Conservation (phyloP, 2,113 vertebrate genomes). For the Thalassarche chlororhynchos region DNA sequence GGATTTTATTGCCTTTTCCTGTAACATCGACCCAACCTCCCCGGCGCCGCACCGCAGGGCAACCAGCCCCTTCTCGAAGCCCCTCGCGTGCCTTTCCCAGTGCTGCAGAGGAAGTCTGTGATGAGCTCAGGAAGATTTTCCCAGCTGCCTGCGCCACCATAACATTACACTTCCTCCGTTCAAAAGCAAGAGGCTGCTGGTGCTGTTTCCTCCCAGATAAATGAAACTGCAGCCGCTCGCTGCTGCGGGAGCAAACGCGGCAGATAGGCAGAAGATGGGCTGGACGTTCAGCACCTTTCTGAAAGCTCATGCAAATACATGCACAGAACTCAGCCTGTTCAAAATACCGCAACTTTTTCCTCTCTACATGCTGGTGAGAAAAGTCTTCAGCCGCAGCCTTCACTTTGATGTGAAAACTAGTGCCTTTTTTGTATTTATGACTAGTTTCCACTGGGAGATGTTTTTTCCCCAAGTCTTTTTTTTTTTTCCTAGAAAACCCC, state of each 20-base stretch:
- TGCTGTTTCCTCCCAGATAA: not conserved
- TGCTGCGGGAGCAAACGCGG: not conserved
- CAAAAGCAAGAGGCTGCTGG: slow-evolving; percentile 15
- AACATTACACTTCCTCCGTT: slow-evolving; percentile 10
- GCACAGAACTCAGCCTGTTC: not conserved
- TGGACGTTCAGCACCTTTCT: not conserved
- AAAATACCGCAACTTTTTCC: not conserved
- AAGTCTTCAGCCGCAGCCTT: not conserved
- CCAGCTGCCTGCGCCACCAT: not conserved
- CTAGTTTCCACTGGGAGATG: not conserved
- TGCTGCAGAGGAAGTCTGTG: not conserved
- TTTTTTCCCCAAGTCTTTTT: not conserved
- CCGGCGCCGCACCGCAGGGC: fast-evolving
- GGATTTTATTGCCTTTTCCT: not conserved
- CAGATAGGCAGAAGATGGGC: not conserved
- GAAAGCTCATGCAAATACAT: not conserved
- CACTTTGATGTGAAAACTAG: not conserved
- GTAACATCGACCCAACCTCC: fast-evolving
- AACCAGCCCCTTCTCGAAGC: not conserved
- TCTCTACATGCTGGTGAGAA: not conserved
- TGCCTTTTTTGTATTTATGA: not conserved
- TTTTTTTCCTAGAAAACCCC: not conserved
- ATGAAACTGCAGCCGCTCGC: fast-evolving
- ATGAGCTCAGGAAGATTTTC: not conserved
- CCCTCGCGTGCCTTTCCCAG: not conserved